A percentile compares a stretch with the other conserved stretches of the same genome.
Evolutionary conservation across 2,113 vertebrate species (phyloP).

Genomic region (Caranx melampygus): DNA sequence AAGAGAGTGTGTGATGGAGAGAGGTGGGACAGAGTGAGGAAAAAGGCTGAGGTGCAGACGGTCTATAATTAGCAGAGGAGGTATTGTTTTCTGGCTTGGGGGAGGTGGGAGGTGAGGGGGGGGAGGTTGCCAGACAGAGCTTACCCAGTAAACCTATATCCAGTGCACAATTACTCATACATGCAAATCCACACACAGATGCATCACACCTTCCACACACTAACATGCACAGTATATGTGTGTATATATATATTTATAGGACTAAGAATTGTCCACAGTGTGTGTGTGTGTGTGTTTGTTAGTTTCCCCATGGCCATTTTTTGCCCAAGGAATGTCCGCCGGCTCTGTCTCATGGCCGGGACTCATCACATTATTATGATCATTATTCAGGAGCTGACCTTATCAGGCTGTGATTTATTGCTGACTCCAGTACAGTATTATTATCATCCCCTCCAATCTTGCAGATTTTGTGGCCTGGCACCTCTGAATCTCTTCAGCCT

Average conservation of each 20-base stretch:
- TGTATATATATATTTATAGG: background rate
- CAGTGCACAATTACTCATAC: slow-evolving; percentile 20
- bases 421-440: slow-evolving; percentile 50
- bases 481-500: slow-evolving; percentile 43
- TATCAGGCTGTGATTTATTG: slow-evolving; percentile 72
- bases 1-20: slow-evolving; percentile 16
- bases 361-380: slow-evolving; percentile 63
- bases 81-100: slow-evolving; percentile 68
- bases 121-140: slow-evolving; percentile 39
- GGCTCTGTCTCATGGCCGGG: slow-evolving; percentile 39
- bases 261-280: background rate
- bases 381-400: slow-evolving; percentile 76
- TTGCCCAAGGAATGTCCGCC: slow-evolving; percentile 21
- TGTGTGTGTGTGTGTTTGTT: background rate
- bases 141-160: slow-evolving; percentile 46
- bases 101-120: slow-evolving; percentile 1
- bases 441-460: slow-evolving; percentile 49
- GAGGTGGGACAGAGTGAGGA: slow-evolving; percentile 39
- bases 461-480: slow-evolving; percentile 39
- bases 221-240: background rate
- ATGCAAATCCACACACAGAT: slow-evolving; percentile 39
- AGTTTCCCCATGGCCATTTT: slow-evolving; percentile 14
- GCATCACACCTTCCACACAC: background rate
- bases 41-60: slow-evolving; percentile 56
- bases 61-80: slow-evolving; percentile 75